Conservation (phyloP, 2,797 vertebrate species). For the Xenops minutus region DNA sequence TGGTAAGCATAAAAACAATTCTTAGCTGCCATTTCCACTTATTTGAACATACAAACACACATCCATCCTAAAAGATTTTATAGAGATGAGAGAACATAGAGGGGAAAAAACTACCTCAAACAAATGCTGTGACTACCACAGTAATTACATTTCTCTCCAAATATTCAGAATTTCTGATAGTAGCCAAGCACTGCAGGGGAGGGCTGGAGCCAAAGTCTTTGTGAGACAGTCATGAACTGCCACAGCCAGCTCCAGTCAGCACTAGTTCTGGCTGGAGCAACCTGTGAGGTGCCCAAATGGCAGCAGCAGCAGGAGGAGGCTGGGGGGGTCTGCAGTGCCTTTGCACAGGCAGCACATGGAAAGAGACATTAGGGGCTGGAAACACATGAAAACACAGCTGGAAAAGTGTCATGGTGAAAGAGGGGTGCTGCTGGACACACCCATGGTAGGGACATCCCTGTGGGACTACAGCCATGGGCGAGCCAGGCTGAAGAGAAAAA, state of each 20-base stretch:
- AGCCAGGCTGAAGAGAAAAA: neutral
- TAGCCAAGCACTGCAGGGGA: neutral
- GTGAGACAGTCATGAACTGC: too few relatives aligned
- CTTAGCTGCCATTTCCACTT: neutral
- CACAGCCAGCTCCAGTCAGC: neutral
- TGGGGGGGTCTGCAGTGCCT: neutral
- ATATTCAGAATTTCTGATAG: neutral
- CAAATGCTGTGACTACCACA: neutral
- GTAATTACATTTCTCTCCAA: neutral
- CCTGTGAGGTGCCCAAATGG: neutral
- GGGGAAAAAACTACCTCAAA: neutral
- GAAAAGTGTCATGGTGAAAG: fast-evolving
- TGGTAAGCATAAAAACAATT: neutral
- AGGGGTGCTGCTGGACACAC: neutral
- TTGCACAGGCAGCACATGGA: neutral
- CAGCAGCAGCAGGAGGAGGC: neutral
- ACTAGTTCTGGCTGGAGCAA: too few relatives aligned
- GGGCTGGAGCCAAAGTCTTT: neutral
- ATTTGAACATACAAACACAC: neutral
- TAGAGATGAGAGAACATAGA: neutral
- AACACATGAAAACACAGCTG: neutral
- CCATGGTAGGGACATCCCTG: fast-evolving
- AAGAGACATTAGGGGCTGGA: neutral
- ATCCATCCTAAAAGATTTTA: neutral
- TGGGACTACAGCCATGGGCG: neutral